Evolutionary conservation across 2,113 vertebrate genomes (phyloP).

Genomic region (Fregata magnificens): DNA sequence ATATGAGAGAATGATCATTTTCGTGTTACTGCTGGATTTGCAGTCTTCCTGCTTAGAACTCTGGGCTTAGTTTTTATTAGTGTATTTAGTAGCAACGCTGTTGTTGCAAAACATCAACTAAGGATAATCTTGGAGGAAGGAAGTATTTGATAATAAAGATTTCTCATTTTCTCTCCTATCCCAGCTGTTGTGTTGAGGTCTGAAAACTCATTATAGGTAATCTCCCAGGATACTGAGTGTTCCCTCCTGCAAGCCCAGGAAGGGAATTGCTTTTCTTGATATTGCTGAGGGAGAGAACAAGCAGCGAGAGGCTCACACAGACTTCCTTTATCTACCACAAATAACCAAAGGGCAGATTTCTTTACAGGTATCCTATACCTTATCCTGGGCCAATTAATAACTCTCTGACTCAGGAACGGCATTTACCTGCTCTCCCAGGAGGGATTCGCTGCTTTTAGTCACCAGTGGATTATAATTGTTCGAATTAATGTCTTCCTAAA

Average conservation of each 20-base stretch:
- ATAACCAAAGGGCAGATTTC: not conserved
- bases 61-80: not conserved
- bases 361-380: not conserved
- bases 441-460: not conserved
- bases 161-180: not conserved
- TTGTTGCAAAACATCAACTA: not conserved
- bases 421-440: not conserved
- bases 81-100: not conserved
- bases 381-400: not conserved
- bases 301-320: not conserved
- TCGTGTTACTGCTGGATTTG: not conserved
- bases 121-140: not conserved
- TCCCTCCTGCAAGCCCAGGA: not conserved
- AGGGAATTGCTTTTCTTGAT: not conserved
- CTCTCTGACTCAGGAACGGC: not conserved
- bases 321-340: not conserved
- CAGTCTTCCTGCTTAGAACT: not conserved
- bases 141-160: not conserved
- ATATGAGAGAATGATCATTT: not conserved
- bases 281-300: not conserved
- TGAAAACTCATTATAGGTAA: not conserved
- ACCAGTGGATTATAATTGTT: not conserved
- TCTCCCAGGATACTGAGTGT: not conserved
- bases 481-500: slow-evolving; percentile 1
- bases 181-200: not conserved